Evolutionary conservation across 2,888 invertebrate species (phyloP).

Genomic region (Cybosia mesomella): DNA sequence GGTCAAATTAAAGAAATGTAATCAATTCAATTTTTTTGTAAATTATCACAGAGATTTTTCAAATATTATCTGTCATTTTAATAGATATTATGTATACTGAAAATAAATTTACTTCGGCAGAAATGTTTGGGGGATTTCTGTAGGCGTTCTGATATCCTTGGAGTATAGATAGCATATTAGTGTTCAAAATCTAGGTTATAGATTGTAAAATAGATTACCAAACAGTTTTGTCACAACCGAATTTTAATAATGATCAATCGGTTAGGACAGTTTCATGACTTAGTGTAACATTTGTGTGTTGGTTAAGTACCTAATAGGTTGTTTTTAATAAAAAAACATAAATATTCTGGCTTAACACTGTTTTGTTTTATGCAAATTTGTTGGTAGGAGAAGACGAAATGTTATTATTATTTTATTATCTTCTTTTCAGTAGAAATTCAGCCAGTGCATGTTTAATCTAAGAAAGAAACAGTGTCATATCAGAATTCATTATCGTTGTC

Average conservation of each 20-base stretch:
- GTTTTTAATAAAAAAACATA: conserved; percentile 22
- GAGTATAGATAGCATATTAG: conserved; percentile 46
- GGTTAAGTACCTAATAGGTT: conserved; percentile 22
- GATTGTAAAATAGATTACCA: conserved; percentile 42
- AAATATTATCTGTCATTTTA: conserved; percentile 37
- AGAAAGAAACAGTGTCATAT: conserved; percentile 22
- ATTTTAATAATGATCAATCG: conserved; percentile 42
- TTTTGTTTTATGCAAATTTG: conserved; percentile 14
- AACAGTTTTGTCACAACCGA: conserved; percentile 36
- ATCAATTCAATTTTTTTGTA: conserved; percentile 48
- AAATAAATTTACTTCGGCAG: conserved; percentile 22
- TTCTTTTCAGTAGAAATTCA: not conserved
- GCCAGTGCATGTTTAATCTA: not conserved
- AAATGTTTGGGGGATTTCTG: conserved; percentile 37
- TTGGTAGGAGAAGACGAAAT: not conserved
- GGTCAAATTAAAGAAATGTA: conserved; percentile 47
- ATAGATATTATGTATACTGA: conserved; percentile 43
- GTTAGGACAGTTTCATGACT: conserved; percentile 31
- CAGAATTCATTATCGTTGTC: conserved; percentile 22
- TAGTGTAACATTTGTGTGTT: conserved; percentile 30
- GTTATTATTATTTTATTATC: not conserved
- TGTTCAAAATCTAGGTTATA: conserved; percentile 47
- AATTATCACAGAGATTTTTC: conserved; percentile 23
- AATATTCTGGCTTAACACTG: conserved; percentile 27
- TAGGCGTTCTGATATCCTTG: conserved; percentile 31